Percentiles rank a stretch among this genome's conserved stretches.
phyloP scores from a whole-genome alignment of 2,888 invertebrate species.

The Hirtodrosophila alboralis region DNA sequence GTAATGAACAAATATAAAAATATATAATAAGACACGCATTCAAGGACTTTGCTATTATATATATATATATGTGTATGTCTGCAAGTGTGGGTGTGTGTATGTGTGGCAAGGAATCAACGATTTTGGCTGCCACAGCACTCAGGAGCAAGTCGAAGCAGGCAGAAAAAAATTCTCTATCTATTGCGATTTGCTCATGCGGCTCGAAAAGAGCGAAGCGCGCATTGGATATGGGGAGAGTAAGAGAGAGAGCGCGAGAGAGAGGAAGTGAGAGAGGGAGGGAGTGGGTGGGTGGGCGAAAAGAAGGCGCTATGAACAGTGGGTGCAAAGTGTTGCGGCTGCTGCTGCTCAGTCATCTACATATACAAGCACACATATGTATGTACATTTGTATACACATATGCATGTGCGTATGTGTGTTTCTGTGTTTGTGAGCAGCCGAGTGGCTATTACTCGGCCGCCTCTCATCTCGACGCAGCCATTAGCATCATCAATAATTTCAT shows the following conservation, averaged over 20 bases:
- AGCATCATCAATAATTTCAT: slow-evolving; percentile 38
- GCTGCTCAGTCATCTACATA: slow-evolving; percentile 45
- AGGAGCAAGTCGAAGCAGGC: slow-evolving; percentile 61
- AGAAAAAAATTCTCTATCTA: slow-evolving; percentile 81
- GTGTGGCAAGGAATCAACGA: slow-evolving; percentile 58
- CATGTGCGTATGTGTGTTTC: slow-evolving; percentile 6
- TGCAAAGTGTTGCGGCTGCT: slow-evolving; percentile 58
- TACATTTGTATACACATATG: slow-evolving; percentile 8
- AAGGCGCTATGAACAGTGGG: too few relatives aligned
- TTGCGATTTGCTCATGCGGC: slow-evolving; percentile 81
- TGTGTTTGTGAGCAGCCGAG: slow-evolving; percentile 12
- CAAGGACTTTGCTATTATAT: slow-evolving; percentile 42
- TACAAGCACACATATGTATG: slow-evolving; percentile 5
- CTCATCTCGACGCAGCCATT: slow-evolving; percentile 1
- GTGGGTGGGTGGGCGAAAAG: slow-evolving; percentile 16
- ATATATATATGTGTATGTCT: slow-evolving; percentile 21
- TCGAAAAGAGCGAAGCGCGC: slow-evolving; percentile 73
- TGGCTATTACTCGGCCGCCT: neutral
- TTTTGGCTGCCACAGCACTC: slow-evolving; percentile 34
- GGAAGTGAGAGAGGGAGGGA: slow-evolving; percentile 12
- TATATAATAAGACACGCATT: slow-evolving; percentile 42
- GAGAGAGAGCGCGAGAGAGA: slow-evolving; percentile 8
- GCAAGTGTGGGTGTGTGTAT: slow-evolving; percentile 15
- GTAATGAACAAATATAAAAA: slow-evolving; percentile 7
- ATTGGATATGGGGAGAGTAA: slow-evolving; percentile 30